Conservation (phyloP, 2,888 invertebrate species). For the Magallana nippona region DNA sequence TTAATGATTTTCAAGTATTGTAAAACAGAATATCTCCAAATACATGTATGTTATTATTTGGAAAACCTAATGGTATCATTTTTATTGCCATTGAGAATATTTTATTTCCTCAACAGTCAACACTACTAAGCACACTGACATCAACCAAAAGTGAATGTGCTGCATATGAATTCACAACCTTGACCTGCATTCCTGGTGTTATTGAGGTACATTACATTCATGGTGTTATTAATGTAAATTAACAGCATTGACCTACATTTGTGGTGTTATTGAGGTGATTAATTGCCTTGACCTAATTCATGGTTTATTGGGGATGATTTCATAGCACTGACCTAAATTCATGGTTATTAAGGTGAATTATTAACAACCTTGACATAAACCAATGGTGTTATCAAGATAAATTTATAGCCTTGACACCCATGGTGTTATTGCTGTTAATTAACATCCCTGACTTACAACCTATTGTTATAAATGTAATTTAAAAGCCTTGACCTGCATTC, state of each 20-base stretch:
- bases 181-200: slow-evolving; percentile 99
- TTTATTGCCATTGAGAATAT: too few relatives aligned
- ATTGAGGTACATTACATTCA: slow-evolving; percentile 85
- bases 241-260: background rate
- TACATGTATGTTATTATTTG: background rate
- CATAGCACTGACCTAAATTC: background rate
- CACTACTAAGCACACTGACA: slow-evolving; percentile 95
- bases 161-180: slow-evolving; percentile 98
- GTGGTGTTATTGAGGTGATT: slow-evolving; percentile 82
- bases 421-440: slow-evolving; percentile 91
- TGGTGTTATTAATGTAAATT: slow-evolving; percentile 5
- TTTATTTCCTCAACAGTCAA: slow-evolving; percentile 85
- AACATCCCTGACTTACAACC: background rate
- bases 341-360: too few relatives aligned
- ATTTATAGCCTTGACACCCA: slow-evolving; percentile 92
- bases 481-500: background rate
- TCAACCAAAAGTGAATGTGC: slow-evolving; percentile 98
- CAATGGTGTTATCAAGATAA: background rate
- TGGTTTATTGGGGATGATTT: slow-evolving; percentile 89
- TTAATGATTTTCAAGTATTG: background rate
- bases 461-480: slow-evolving; percentile 21
- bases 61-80: background rate
- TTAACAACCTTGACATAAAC: too few relatives aligned
- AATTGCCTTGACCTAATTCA: slow-evolving; percentile 99
- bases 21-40: too few relatives aligned